Conservation (phyloP, 2,888 invertebrate species). For the Prenolepis imparis region DNA sequence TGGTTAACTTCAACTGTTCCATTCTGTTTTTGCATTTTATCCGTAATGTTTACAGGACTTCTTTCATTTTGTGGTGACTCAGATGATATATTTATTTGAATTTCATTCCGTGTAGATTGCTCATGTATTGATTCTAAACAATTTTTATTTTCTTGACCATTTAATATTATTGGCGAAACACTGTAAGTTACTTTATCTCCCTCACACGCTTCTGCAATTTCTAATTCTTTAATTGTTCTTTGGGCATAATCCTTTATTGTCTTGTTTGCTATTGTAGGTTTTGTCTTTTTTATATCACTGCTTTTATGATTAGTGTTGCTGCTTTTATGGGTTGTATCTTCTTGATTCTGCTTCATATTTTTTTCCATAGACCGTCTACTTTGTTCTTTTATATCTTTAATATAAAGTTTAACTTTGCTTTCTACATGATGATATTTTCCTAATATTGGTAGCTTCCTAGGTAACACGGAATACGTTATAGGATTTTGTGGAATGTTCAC, state of each 20-base stretch:
- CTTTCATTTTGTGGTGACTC: conserved; percentile 56
- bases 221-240: conserved; percentile 78
- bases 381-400: conserved; percentile 73
- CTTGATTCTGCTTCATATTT: conserved; percentile 59
- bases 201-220: conserved; percentile 65
- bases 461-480: conserved; percentile 40
- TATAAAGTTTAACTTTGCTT: conserved; percentile 83
- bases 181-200: conserved; percentile 50
- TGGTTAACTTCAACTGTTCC: conserved; percentile 68
- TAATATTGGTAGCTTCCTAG: conserved; percentile 65
- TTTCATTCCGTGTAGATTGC: conserved; percentile 16
- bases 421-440: conserved; percentile 78
- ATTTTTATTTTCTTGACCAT: conserved; percentile 66
- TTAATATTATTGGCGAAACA: conserved; percentile 55
- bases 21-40: conserved; percentile 71
- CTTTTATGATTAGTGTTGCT: conserved; percentile 52
- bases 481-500: conserved; percentile 56
- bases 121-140: conserved; percentile 49
- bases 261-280: conserved; percentile 60
- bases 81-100: conserved; percentile 32
- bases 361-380: conserved; percentile 67
- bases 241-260: conserved; percentile 79
- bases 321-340: conserved; percentile 29
- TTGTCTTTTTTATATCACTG: conserved; percentile 56
- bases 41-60: conserved; percentile 35